Evolutionary conservation across 2,797 vertebrate species (phyloP).

Genomic region (Masticophis lateralis): DNA sequence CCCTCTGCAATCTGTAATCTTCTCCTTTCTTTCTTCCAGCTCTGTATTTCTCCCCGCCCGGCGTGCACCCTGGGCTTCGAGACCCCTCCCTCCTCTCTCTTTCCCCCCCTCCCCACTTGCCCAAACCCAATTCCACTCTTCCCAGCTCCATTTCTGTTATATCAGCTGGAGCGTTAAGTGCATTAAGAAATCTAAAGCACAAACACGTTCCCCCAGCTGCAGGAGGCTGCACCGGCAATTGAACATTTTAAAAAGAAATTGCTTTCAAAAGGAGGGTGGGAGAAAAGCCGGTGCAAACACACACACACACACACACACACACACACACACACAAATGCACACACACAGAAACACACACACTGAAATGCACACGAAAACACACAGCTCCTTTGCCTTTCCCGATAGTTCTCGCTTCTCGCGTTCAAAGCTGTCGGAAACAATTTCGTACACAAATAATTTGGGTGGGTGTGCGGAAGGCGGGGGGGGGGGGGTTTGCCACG

Average conservation of each 20-base stretch:
- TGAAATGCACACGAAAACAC: too few relatives aligned
- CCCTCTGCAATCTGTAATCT: neutral
- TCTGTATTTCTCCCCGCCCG: neutral
- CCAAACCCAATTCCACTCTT: neutral
- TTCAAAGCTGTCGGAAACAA: conserved; percentile 42
- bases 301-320: neutral
- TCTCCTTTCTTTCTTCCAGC: neutral
- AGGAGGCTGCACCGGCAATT: conserved; percentile 5
- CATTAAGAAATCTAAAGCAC: neutral
- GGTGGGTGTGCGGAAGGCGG: neutral
- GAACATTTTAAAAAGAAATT: conserved; percentile 49
- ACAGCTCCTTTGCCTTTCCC: conserved; percentile 17
- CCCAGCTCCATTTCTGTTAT: conserved; percentile 11
- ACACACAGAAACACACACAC: neutral
- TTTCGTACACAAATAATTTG: conserved; percentile 35
- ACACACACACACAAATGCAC: neutral
- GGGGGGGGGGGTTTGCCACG: neutral
- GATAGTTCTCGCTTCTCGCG: conserved; percentile 44
- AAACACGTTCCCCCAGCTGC: conserved; percentile 15
- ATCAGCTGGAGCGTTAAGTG: conserved; percentile 23
- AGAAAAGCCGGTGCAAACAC: neutral
- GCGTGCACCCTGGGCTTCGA: neutral
- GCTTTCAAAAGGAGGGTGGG: conserved; percentile 32
- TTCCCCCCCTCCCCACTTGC: too few relatives aligned
- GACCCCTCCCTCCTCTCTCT: neutral